Evolutionary conservation across 1,140 invertebrate species (phyloP), one percentile per base, ranked within the genome.

Genomic region (Heliconius melpomene): DNA sequence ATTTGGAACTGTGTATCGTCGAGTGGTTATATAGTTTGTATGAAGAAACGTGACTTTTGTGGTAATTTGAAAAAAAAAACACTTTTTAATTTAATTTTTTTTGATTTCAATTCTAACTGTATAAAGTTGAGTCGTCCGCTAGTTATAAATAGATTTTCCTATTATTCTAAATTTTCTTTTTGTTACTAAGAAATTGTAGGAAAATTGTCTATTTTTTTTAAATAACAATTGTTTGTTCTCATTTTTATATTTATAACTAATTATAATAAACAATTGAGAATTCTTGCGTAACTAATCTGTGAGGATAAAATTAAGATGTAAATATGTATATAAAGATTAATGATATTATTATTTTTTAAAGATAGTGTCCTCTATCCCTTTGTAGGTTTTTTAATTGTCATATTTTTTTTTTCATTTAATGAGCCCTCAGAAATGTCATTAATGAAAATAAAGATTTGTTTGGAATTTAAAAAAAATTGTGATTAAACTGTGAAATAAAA

Each of bases 281-380:
- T 85, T 84, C 79, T 83, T 86, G 80, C 77, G 83, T 85, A 81
- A 84, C 78, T 82, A 85, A 86, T 83, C 80, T 83, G 80, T 83
- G 81, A 86, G 84, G 77, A 71, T 89, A 85, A 93, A 90, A 90
- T 89, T 92, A 92, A 92, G 88, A 89, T 93, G 92, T 93, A 93
- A 93, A 93, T 93, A 93, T 93, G 92, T 93, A 93, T 90, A 93
- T 93, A 93, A 85, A 90, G 82, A 81, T 88, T 91, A 84, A 82
- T 84, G 84, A 84, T 85, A 85, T 84, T 84, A 84, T 71, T 84
- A 82, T 84, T 32, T 78, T 82, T 66, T 66, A 66, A 66, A 29
- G 26, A 13, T 66, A 66, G 13, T 66, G 26, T 66, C 23, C 57
- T 60, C 57, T 60, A 60, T 60, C 60, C 26, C 23, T 29, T 29